Conservation (phyloP, 35 echinoderm and acorn worm species). For the Apostichopus parvimensis region DNA sequence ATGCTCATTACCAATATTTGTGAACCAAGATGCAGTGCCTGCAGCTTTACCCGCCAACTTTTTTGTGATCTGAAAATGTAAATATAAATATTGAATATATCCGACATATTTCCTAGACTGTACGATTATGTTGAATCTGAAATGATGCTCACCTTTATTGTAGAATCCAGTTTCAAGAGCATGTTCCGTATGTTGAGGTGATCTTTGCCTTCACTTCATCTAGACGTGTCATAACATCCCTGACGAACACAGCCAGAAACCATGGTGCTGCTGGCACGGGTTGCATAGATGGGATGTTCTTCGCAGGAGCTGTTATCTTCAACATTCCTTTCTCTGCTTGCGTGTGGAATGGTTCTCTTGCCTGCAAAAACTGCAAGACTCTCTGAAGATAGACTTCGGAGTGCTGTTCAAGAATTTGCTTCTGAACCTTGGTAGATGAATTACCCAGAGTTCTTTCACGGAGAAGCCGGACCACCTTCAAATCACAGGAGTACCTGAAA, state of each 20-base stretch:
- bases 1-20: conserved; percentile 64
- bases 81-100: too few species aligned
- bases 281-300: conserved; percentile 26
- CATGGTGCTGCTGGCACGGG: conserved; percentile 54
- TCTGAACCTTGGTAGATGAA: conserved; percentile 28
- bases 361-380: conserved; percentile 4
- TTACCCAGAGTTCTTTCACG: conserved; percentile 62
- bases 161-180: conserved; percentile 76
- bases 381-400: conserved; percentile 53
- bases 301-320: not conserved
- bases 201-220: conserved; percentile 53
- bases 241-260: conserved; percentile 64
- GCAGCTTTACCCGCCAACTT: conserved; percentile 24
- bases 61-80: not conserved
- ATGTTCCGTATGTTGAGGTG: conserved; percentile 56
- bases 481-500: conserved; percentile 60
- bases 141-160: conserved; percentile 54
- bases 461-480: conserved; percentile 36
- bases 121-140: too few species aligned
- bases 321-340: conserved; percentile 10
- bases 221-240: conserved; percentile 63
- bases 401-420: conserved; percentile 56
- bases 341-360: conserved; percentile 1
- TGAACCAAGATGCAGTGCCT: conserved; percentile 62
- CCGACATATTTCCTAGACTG: too few species aligned